Conservation (phyloP, 2,797 vertebrate genomes). For the Clarias pachynema region DNA sequence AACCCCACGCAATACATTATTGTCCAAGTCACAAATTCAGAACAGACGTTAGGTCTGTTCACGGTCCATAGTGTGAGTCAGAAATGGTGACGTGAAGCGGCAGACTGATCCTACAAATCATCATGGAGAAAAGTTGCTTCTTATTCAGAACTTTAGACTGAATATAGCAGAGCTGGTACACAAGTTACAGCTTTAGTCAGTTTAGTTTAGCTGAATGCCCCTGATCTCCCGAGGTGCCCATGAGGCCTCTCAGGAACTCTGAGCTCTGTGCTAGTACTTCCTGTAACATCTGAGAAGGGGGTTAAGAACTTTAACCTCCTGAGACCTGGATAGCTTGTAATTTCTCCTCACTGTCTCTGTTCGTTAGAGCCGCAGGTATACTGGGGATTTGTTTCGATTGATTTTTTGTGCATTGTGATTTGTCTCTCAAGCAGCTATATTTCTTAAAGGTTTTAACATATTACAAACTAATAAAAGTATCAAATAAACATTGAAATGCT, state of each 20-base stretch:
- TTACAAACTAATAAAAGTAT: too few species aligned
- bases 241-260: not conserved
- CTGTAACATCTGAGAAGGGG: not conserved
- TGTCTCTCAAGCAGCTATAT: too few species aligned
- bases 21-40: not conserved
- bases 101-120: not conserved
- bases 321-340: too few species aligned
- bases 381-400: too few species aligned
- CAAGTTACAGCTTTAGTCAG: too few species aligned
- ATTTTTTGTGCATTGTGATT: too few species aligned
- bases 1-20: not conserved
- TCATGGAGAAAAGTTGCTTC: not conserved
- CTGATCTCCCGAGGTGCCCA: not conserved
- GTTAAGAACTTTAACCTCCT: not conserved
- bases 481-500: too few species aligned
- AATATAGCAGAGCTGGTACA: not conserved
- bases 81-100: not conserved
- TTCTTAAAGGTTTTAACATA: too few species aligned
- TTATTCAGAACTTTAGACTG: not conserved
- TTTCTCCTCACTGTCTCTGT: too few species aligned
- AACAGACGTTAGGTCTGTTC: not conserved
- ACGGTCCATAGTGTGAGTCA: not conserved
- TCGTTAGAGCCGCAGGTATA: too few species aligned
- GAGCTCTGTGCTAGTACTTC: not conserved
- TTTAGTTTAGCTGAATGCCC: not conserved